Evolutionary conservation across 2,888 invertebrate species (phyloP).

Genomic region (Leptinotarsa peninsularis): DNA sequence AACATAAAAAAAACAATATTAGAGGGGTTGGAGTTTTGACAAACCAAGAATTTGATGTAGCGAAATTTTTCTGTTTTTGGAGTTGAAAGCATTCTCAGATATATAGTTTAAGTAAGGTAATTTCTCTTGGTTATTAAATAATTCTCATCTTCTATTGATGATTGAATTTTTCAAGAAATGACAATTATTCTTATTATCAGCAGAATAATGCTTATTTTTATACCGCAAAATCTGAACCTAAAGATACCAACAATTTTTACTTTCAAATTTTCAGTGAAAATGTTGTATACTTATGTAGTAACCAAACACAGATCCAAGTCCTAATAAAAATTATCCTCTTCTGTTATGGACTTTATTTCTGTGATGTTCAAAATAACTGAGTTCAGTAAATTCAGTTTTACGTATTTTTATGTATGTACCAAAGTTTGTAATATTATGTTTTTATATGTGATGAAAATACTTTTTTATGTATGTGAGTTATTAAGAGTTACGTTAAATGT

Average conservation of each 20-base stretch:
- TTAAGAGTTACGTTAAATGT: conserved; percentile 22
- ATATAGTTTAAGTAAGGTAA: too few species aligned
- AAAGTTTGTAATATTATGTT: conserved; percentile 43
- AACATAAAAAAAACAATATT: too few species aligned
- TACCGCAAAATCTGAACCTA: too few species aligned
- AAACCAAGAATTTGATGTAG: too few species aligned
- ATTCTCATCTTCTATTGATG: too few species aligned
- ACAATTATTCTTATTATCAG: too few species aligned
- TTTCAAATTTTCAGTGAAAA: conserved; percentile 13
- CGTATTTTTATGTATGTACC: conserved; percentile 43
- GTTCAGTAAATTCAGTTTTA: conserved; percentile 37
- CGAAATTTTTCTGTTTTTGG: too few species aligned
- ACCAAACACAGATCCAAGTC: conserved; percentile 1
- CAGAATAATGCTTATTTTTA: too few species aligned
- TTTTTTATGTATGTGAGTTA: conserved; percentile 35
- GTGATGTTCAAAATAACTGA: conserved; percentile 30
- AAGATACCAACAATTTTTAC: neutral
- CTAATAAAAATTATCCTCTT: neutral
- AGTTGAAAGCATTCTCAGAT: too few species aligned
- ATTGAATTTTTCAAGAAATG: too few species aligned
- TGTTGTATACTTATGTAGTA: neutral
- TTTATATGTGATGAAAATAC: conserved; percentile 44
- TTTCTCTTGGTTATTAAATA: too few species aligned
- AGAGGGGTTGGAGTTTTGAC: too few species aligned
- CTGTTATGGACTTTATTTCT: conserved; percentile 8